Conservation (phyloP, 2,888 invertebrate species). For the Xylota segnis region DNA sequence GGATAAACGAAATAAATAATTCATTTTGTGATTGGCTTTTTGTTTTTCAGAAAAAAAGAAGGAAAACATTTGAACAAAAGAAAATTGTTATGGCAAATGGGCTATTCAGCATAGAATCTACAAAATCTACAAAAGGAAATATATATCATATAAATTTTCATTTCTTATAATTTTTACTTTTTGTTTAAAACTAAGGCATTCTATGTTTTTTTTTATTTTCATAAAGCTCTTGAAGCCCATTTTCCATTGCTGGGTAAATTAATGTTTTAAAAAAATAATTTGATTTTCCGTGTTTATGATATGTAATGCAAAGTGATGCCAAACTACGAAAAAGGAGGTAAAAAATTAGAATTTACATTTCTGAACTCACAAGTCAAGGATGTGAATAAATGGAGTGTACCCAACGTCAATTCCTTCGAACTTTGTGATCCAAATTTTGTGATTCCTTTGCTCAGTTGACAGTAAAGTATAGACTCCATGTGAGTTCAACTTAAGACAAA, state of each 20-base stretch:
- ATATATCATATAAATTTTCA: not conserved
- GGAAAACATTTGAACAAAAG: not conserved
- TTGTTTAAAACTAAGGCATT: conserved; percentile 57
- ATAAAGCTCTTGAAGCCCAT: conserved; percentile 37
- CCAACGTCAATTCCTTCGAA: too few species aligned
- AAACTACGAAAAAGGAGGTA: not conserved
- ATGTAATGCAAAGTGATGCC: conserved; percentile 60
- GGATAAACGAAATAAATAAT: conserved; percentile 52
- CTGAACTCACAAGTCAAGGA: not conserved
- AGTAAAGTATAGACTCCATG: too few species aligned
- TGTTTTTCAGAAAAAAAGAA: conserved; percentile 8
- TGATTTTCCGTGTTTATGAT: conserved; percentile 28
- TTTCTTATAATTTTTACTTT: conserved; percentile 33
- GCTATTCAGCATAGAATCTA: conserved; percentile 43
- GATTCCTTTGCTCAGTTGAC: not conserved
- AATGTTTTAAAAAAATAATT: conserved; percentile 6
- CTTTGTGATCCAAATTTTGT: too few species aligned
- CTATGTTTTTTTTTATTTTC: conserved; percentile 29
- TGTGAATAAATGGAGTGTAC: too few species aligned
- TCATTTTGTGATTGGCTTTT: conserved; percentile 36
- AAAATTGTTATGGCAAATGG: conserved; percentile 21
- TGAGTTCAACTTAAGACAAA: conserved; percentile 25
- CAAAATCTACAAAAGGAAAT: conserved; percentile 62
- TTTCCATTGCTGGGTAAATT: conserved; percentile 17
- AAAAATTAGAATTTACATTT: not conserved